Percentiles rank a stretch among this genome's conserved stretches.
Conservation (phyloP, 2,797 vertebrate genomes). For the Sternarchorhynchus goeldii region DNA sequence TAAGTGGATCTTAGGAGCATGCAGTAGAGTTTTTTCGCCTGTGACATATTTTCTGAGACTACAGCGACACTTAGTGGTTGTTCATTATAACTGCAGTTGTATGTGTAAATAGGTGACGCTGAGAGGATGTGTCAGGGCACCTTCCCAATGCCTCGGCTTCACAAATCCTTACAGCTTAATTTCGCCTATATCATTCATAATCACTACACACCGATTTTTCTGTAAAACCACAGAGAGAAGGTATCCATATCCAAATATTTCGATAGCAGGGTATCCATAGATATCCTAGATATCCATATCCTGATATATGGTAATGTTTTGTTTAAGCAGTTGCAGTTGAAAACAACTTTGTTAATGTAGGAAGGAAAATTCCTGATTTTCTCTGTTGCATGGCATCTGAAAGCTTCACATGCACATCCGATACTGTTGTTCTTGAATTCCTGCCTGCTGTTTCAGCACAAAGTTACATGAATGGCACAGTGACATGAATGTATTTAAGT, state of each 20-base stretch:
- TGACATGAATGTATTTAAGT: not conserved
- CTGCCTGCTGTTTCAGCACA: conserved; percentile 41
- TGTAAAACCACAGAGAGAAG: not conserved
- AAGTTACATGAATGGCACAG: conserved; percentile 9
- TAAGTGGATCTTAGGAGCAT: conserved; percentile 14
- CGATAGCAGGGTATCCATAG: too few species aligned
- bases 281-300: not conserved
- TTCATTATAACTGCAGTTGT: not conserved
- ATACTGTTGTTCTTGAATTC: conserved; percentile 17
- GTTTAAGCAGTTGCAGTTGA: too few species aligned
- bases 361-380: not conserved
- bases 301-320: not conserved
- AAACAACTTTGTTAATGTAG: not conserved
- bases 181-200: not conserved
- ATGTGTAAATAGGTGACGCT: not conserved
- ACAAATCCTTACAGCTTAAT: not conserved
- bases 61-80: conserved; percentile 36
- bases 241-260: too few species aligned
- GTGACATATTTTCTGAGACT: conserved; percentile 4
- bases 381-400: not conserved
- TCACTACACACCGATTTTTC: not conserved
- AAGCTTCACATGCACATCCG: conserved; percentile 14
- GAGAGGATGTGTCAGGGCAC: not conserved
- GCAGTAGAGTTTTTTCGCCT: not conserved
- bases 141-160: too few species aligned